Conservation (phyloP, 2,888 invertebrate genomes). For the Agrochola macilenta region DNA sequence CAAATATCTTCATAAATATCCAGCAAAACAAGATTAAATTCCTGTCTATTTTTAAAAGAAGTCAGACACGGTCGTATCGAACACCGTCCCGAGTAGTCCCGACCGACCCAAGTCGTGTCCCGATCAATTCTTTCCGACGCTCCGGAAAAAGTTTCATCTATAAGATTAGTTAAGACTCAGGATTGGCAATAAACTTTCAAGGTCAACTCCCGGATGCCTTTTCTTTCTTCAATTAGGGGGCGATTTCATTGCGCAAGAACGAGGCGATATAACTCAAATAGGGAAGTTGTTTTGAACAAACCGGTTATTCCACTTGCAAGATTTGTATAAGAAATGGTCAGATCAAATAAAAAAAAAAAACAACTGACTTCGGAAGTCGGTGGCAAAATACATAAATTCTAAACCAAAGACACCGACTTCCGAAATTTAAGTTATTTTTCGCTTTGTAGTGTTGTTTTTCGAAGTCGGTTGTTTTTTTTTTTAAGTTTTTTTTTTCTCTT, state of each 20-base stretch:
- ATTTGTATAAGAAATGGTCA: no score
- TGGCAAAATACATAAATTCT: no score
- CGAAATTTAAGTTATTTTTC: no score
- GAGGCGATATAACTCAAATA: not conserved
- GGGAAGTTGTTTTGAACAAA: not conserved
- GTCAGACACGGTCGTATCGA: not conserved
- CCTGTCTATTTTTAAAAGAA: conserved; percentile 8
- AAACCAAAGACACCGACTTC: no score
- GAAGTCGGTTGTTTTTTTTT: no score
- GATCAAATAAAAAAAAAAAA: no score
- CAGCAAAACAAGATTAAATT: conserved; percentile 1
- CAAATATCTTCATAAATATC: not conserved
- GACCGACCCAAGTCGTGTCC: not conserved
- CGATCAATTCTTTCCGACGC: conserved; percentile 48
- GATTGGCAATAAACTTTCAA: conserved; percentile 51
- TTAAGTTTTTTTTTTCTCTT: no score
- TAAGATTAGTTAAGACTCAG: conserved; percentile 36
- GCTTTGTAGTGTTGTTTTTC: no score
- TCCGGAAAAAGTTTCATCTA: conserved; percentile 43
- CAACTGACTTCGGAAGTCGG: no score
- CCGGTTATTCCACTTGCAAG: no score
- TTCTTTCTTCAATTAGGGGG: conserved; percentile 28
- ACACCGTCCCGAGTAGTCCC: not conserved
- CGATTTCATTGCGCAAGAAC: not conserved
- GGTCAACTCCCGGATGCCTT: conserved; percentile 23